Base-by-base conservation (phyloP, 2,113 vertebrate species). In the Pardalotus punctatus region DNA sequence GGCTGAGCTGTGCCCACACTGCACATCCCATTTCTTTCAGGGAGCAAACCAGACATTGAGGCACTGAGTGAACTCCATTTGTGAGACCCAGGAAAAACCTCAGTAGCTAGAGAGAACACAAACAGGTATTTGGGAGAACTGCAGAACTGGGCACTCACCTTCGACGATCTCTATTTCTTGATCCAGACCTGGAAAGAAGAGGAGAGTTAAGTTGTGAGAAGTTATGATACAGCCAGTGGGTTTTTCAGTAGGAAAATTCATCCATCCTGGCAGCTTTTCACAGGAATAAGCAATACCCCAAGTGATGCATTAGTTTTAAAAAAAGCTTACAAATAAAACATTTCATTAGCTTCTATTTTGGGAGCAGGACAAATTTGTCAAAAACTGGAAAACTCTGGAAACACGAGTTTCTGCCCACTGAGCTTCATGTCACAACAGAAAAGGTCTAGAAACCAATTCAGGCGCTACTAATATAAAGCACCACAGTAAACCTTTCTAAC, bases 141-240 rank as follows among this genome's bases (percentile, higher is more conserved):
- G 40, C 2, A 35, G 56, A 91, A 62, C 23, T 65, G 67, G 3
- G 2, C 51, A 92, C 97, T 91, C 93, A 98, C 98, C 98, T 98
- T 94, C 96, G 98, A 40, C 98, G 99, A 93, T 99, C 99, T 97
- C 98, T 98, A 48, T 99, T 99, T 93, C 98, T 98, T 86, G 99
- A 99, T 96, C 97, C 99, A 97, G 99, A 99, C 97, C 99, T 99
- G 81, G n/a, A 97, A 94, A 74, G 76, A 94, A 74, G 76, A 62
- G 60, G 51, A 90, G 86, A 47, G 21, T 53, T 58, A 70, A 93
- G 45, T 9, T 9, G 2, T 91, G 50, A 91, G 40, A 67, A 93
- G 22, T 33, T n/a, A 45, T 1, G 8, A 72, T 11, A 38, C 0
- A 57, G 22, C 17, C 54, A 70, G 16, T 6, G 24, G 47, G 11